These are phyloP conservation scores for Eolophus roseicapilla DNA, from an alignment of 2,113 vertebrate genomes.

Conservation along the genomic window DNA sequence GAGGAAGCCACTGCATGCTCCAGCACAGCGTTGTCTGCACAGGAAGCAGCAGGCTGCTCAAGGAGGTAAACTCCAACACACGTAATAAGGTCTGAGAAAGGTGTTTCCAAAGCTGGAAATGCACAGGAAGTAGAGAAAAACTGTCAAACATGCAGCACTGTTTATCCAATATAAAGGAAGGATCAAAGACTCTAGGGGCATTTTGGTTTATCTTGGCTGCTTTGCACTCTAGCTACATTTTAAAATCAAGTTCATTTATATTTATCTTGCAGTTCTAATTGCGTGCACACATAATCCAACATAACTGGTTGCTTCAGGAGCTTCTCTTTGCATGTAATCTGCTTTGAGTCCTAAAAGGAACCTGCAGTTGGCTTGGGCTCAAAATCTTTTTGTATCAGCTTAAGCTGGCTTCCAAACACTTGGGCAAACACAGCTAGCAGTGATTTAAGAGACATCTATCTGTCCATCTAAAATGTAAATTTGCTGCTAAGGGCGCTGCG, in stretches of 20 bases:
- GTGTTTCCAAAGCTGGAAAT: neutral
- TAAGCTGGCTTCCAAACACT: neutral
- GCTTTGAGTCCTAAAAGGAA: neutral
- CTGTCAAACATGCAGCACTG: neutral
- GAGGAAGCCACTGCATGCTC: neutral
- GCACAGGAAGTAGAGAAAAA: neutral
- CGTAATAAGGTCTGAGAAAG: accelerated
- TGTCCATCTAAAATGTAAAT: conserved; percentile 23
- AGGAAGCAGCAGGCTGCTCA: neutral
- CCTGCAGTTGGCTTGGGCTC: neutral
- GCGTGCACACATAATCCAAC: neutral
- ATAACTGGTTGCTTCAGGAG: neutral
- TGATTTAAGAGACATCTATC: neutral
- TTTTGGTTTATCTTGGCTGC: neutral
- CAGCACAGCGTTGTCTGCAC: neutral
- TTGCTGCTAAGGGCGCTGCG: neutral
- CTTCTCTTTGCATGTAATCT: neutral
- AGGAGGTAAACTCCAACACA: neutral
- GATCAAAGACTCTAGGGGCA: neutral
- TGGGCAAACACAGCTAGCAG: neutral
- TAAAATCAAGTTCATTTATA: neutral
- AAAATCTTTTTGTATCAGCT: neutral
- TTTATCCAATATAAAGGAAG: neutral
- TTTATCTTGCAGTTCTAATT: neutral
- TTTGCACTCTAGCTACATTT: neutral